A percentile compares a stretch with the other conserved stretches of the same genome.
Conservation (phyloP, 2,797 vertebrate genomes). For the Eidolon dupreanum region DNA sequence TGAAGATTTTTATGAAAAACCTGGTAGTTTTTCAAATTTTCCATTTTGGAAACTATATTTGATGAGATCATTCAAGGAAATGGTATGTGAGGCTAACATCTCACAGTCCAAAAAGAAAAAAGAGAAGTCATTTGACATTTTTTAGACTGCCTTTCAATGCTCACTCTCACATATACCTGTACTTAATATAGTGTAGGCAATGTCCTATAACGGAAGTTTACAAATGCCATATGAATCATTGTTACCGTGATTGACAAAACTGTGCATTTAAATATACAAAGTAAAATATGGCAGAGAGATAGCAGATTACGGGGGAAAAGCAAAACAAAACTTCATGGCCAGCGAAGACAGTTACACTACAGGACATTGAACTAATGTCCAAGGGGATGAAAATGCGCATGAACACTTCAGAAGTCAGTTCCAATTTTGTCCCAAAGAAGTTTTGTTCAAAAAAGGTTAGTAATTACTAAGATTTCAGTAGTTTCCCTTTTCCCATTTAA, state of each 20-base stretch:
- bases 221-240: not conserved
- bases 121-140: not conserved
- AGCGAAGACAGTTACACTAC: slow-evolving; percentile 26
- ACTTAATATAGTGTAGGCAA: not conserved
- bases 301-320: not conserved
- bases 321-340: not conserved
- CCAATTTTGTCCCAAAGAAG: not conserved
- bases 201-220: not conserved
- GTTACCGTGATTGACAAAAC: not conserved
- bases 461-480: not conserved
- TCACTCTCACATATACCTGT: too few species aligned
- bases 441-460: not conserved
- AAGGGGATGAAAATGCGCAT: not conserved
- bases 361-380: slow-evolving; percentile 50
- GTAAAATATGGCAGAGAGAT: not conserved
- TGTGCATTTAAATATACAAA: not conserved
- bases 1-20: not conserved
- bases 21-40: not conserved
- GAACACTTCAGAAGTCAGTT: slow-evolving; percentile 6
- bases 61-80: not conserved
- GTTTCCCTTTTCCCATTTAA: not conserved
- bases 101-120: not conserved
- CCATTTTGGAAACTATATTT: not conserved
- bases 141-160: not conserved
- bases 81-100: not conserved